These are phyloP conservation scores for Ferdinandea cuprea DNA, from an alignment of 2,888 invertebrate species.

Conservation along the genomic window DNA sequence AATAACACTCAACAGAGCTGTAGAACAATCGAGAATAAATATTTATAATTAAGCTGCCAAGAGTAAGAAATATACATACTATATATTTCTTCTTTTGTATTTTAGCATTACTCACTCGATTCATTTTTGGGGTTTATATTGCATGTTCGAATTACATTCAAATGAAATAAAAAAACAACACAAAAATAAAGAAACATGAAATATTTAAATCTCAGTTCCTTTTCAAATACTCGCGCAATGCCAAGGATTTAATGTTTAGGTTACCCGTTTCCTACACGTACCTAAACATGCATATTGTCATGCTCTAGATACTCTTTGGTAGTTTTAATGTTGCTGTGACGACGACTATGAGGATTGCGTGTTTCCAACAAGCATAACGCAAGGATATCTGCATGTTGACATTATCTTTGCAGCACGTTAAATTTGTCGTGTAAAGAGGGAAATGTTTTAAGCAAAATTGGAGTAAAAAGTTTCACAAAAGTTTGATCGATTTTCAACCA, in stretches of 20 bases:
- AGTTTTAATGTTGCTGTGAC: not conserved
- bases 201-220: constrained; percentile 39
- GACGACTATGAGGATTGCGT: constrained; percentile 40
- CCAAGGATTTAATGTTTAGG: constrained; percentile 39
- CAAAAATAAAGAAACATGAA: constrained; percentile 28
- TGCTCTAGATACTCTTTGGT: constrained; percentile 25
- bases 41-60: constrained; percentile 10
- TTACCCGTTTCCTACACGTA: constrained; percentile 18
- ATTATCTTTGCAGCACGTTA: constrained; percentile 62
- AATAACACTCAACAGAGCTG: not conserved
- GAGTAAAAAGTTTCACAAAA: constrained; percentile 35
- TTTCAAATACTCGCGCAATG: constrained; percentile 21
- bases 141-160: constrained; percentile 51
- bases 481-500: constrained; percentile 51
- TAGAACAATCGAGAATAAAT: constrained; percentile 8
- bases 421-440: constrained; percentile 24
- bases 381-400: constrained; percentile 61
- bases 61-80: too few relatives aligned
- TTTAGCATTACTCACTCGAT: constrained; percentile 13
- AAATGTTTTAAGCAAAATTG: constrained; percentile 6
- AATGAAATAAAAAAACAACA: constrained; percentile 6
- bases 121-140: constrained; percentile 12
- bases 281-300: constrained; percentile 52
- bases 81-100: constrained; percentile 13
- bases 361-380: constrained; percentile 43